Evolutionary conservation across 2,113 vertebrate genomes (phyloP), one percentile per base, ranked within the genome.

Genomic region (Spermophilus dauricus): DNA sequence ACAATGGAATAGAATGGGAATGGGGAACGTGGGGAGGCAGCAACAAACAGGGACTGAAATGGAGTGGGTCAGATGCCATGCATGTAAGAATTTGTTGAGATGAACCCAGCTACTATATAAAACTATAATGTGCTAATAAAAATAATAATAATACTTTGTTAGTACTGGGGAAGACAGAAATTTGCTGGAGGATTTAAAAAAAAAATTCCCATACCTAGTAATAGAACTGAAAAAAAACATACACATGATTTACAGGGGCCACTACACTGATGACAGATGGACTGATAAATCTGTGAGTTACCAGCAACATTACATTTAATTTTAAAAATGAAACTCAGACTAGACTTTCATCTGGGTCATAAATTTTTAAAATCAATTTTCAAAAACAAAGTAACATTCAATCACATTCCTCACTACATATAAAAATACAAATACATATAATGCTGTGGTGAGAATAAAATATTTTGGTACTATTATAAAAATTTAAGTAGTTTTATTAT

Each of bases 341-440:
- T 70, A 82, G 53, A 94, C 11, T 34, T 86, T 67, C 75, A 90
- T 22, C n/a, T 42, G 53, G 65, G 72, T 76, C 51, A 86, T 45
- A 86, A 65, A 95, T 80, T 97, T 32, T 45, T 70, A 81, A 81
- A 84, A 91, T 37, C 78, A 87, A 91, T 75, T 92, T 94, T 94
- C 14, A 5, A 96, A 91, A 94, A 58, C 18, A 80, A 90, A n/a
- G 14, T 70, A 91, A 92, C 10, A 96, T 22, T 70, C 13, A 65
- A 69, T 83, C 37, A 86, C 16, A 78, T 26, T 77, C 8, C 9
- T 96, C 45, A 67, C 4, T 28, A 63, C 51, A 37, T 24, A 48
- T 75, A 51, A 28, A 82, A 17, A 56, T 37, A 28, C 3, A n/a
- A 17, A 39, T 42, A 18, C 48, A 37, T n/a, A n/a, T 1, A 73